These are phyloP conservation scores for Tryphoninae sp. DNA, from an alignment of 2,888 invertebrate species.

Conservation along the genomic window DNA sequence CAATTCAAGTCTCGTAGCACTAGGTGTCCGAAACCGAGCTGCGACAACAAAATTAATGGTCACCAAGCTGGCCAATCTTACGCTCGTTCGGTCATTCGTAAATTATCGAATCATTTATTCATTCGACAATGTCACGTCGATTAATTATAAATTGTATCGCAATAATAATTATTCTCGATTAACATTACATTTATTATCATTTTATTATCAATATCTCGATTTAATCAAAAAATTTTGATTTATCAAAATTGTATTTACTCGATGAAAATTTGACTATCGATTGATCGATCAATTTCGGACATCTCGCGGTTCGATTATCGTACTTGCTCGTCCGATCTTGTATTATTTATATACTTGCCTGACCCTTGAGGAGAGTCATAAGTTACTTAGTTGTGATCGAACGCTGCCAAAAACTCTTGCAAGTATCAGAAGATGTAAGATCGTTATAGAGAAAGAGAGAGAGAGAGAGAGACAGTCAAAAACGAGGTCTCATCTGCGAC, in stretches of 20 bases:
- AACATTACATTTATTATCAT: not conserved
- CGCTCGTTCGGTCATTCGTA: conserved; percentile 8
- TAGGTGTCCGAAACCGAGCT: conserved; percentile 49
- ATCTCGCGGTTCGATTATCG: not conserved
- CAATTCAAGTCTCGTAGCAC: conserved; percentile 60
- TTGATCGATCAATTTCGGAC: not conserved
- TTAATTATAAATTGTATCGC: not conserved
- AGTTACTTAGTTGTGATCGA: conserved; percentile 61
- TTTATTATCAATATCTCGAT: not conserved
- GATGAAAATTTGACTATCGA: not conserved
- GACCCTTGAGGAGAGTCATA: conserved; percentile 63
- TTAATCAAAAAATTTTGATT: not conserved
- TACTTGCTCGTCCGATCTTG: not conserved
- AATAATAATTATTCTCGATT: not conserved
- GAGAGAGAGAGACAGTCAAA: conserved; percentile 58
- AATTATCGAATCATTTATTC: not conserved
- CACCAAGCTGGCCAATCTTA: conserved; percentile 27
- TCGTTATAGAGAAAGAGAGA: conserved; percentile 44
- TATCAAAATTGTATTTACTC: not conserved
- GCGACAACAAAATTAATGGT: conserved; percentile 57
- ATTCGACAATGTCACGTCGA: not conserved
- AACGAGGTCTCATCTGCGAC: conserved; percentile 57
- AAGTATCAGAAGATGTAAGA: conserved; percentile 43
- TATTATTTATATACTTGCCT: conserved; percentile 64
- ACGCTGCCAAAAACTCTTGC: conserved; percentile 59